Conservation (phyloP, 2,113 vertebrate genomes). For the Aythya baeri region DNA sequence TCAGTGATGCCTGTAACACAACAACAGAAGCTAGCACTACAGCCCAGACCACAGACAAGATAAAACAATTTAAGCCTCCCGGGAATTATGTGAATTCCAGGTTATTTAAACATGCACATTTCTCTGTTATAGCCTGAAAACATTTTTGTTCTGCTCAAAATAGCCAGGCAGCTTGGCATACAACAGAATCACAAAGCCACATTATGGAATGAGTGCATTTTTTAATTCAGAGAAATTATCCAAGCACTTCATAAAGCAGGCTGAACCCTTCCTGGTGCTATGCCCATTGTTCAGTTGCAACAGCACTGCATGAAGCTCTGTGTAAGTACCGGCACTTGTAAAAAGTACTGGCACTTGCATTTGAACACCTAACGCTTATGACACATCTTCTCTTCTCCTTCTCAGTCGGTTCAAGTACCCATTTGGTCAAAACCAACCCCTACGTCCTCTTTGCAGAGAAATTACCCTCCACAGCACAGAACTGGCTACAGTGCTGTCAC, state of each 20-base stretch:
- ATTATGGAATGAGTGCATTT: not conserved
- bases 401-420: not conserved
- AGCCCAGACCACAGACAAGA: not conserved
- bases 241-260: not conserved
- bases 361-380: not conserved
- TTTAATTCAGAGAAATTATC: not conserved
- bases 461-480: not conserved
- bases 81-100: not conserved
- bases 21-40: not conserved
- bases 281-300: not conserved
- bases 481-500: not conserved
- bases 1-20: not conserved
- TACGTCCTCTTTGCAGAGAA: not conserved
- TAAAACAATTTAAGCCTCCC: not conserved
- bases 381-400: not conserved
- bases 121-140: not conserved
- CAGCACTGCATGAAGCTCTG: not conserved
- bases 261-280: not conserved
- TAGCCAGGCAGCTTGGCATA: not conserved
- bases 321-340: not conserved
- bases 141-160: not conserved
- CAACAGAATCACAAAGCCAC: not conserved
- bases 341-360: not conserved
- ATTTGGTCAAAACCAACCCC: not conserved
- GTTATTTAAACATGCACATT: not conserved